Percentiles rank a stretch among this genome's conserved stretches.
Conservation (phyloP, 2,888 invertebrate genomes). For the Andrena flavipes region DNA sequence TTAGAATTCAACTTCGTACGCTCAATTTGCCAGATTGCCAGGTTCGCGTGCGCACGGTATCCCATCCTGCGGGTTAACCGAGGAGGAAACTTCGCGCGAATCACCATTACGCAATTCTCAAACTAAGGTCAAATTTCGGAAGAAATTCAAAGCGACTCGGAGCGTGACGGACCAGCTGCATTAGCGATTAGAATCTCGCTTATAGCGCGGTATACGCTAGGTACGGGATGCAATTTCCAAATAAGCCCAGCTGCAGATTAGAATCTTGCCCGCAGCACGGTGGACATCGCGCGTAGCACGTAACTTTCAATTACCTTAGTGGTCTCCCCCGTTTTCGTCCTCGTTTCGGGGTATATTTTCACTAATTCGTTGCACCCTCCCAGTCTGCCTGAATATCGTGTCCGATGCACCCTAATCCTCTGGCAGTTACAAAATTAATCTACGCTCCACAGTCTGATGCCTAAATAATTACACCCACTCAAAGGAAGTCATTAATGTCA, state of each 20-base stretch:
- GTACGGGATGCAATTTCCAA: slow-evolving; percentile 15
- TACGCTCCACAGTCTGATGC: too few species aligned
- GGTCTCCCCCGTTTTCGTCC: background rate
- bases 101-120: background rate
- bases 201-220: background rate
- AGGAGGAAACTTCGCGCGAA: background rate
- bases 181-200: slow-evolving; percentile 18
- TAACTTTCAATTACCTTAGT: slow-evolving; percentile 9
- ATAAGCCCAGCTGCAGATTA: slow-evolving; percentile 11
- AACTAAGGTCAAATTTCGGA: slow-evolving; percentile 19
- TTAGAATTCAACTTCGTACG: slow-evolving; percentile 1
- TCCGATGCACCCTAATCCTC: too few species aligned
- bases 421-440: too few species aligned
- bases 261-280: slow-evolving; percentile 4
- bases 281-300: background rate
- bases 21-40: background rate
- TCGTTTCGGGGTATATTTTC: background rate
- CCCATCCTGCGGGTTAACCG: background rate
- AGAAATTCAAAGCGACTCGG: background rate
- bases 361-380: background rate
- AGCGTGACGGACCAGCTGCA: slow-evolving; percentile 10
- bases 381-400: background rate
- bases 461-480: too few species aligned
- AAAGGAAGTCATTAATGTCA: too few species aligned
- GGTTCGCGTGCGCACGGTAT: background rate